Percentiles rank a stretch among this genome's conserved stretches.
phyloP scores from a whole-genome alignment of 2,113 vertebrate species.

The Hyperopisus bebe region DNA sequence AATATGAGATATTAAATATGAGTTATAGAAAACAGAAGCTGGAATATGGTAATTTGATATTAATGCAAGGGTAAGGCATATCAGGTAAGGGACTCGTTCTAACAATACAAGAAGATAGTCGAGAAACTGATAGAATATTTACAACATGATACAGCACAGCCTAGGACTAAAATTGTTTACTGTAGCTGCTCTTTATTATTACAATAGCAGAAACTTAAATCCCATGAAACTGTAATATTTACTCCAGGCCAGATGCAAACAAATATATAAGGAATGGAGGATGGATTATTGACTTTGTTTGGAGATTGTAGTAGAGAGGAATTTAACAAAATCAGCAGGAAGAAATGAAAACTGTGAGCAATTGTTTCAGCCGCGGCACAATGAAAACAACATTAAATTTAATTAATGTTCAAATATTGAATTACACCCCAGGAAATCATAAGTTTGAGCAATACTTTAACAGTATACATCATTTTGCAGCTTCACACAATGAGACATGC shows the following conservation, averaged over 20 bases:
- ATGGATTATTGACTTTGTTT: background rate
- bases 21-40: background rate
- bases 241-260: background rate
- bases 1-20: background rate
- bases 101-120: background rate
- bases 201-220: background rate
- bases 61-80: background rate
- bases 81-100: background rate
- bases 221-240: background rate
- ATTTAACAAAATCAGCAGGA: background rate
- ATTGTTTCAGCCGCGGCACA: background rate
- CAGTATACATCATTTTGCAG: background rate
- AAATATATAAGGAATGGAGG: background rate
- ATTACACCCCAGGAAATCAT: conserved; percentile 5
- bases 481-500: background rate
- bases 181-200: background rate
- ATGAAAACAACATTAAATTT: background rate
- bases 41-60: background rate
- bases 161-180: background rate
- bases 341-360: background rate
- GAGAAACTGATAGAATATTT: background rate
- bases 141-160: background rate
- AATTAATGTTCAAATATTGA: conserved; percentile 6
- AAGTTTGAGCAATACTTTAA: background rate
- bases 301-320: background rate